These are phyloP conservation scores for Ephialtes manifestator DNA, from an alignment of 2,888 invertebrate species.

Conservation along the genomic window DNA sequence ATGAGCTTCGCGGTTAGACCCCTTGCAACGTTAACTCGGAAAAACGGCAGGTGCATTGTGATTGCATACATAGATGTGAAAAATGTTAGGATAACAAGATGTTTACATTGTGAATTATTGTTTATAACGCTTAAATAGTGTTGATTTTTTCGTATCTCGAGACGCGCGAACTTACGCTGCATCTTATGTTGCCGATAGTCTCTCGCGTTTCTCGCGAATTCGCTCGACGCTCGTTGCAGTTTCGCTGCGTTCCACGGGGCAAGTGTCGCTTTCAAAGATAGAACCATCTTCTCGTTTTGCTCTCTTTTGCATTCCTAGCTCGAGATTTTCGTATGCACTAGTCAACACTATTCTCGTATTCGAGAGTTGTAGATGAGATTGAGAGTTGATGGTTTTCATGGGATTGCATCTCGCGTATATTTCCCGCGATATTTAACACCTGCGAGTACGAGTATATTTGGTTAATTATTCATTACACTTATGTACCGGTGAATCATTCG, in stretches of 20 bases:
- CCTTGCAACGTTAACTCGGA: conserved; percentile 8
- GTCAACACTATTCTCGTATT: conserved; percentile 67
- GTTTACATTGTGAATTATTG: background rate
- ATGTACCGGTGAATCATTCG: conserved; percentile 59
- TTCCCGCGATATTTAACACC: conserved; percentile 29
- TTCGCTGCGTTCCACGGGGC: conserved; percentile 63
- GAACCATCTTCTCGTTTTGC: conserved; percentile 71
- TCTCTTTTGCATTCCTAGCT: conserved; percentile 71
- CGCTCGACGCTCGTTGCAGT: conserved; percentile 54
- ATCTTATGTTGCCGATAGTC: background rate
- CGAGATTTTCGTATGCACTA: conserved; percentile 58
- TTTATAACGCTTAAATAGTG: background rate
- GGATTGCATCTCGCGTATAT: background rate
- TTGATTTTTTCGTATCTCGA: background rate
- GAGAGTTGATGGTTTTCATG: conserved; percentile 22
- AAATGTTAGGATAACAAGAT: conserved; percentile 15
- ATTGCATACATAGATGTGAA: conserved; percentile 3
- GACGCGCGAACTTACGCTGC: background rate
- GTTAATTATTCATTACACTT: conserved; percentile 43
- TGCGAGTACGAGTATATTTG: conserved; percentile 50
- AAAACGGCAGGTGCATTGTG: conserved; percentile 51
- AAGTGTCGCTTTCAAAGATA: conserved; percentile 74
- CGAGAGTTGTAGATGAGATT: conserved; percentile 42
- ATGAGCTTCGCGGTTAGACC: conserved; percentile 10
- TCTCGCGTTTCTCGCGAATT: conserved; percentile 58